Evolutionary conservation across 1,140 invertebrate genomes (phyloP).

Genomic region (Leptonema lineaticorne): DNA sequence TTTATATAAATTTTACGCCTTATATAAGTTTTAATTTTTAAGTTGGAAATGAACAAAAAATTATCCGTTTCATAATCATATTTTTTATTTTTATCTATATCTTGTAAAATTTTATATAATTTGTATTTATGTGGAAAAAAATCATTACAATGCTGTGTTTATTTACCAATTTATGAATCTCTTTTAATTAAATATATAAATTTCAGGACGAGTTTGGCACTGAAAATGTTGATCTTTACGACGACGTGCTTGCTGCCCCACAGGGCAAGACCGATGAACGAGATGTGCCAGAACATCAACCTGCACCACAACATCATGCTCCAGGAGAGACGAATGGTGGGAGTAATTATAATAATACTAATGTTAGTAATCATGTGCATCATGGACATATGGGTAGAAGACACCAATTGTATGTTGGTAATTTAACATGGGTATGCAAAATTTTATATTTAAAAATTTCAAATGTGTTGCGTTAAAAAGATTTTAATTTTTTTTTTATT

Average conservation of each 20-base stretch:
- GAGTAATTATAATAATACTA: conserved; percentile 66
- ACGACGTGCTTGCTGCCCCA: conserved; percentile 89
- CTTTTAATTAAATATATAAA: not conserved
- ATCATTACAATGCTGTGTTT: too few species aligned
- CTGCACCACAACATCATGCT: conserved; percentile 50
- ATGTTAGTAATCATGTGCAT: conserved; percentile 64
- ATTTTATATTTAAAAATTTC: not conserved
- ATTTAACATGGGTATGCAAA: conserved; percentile 92
- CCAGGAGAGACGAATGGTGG: conserved; percentile 71
- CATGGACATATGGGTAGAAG: conserved; percentile 65
- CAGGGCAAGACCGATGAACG: conserved; percentile 56
- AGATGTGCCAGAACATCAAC: conserved; percentile 53
- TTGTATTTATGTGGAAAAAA: not conserved
- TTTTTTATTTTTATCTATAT: not conserved
- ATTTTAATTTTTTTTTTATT: not conserved
- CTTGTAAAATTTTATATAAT: not conserved
- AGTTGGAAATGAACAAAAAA: too few species aligned
- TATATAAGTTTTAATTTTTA: too few species aligned
- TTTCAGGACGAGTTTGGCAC: conserved; percentile 79
- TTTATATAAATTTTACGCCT: too few species aligned
- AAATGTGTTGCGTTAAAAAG: not conserved
- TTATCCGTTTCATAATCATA: too few species aligned
- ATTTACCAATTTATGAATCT: not conserved
- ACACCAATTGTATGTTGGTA: conserved; percentile 92
- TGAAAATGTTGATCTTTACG: conserved; percentile 92